Base-by-base conservation (phyloP, 2,888 invertebrate species). In the Agrochola lota region DNA sequence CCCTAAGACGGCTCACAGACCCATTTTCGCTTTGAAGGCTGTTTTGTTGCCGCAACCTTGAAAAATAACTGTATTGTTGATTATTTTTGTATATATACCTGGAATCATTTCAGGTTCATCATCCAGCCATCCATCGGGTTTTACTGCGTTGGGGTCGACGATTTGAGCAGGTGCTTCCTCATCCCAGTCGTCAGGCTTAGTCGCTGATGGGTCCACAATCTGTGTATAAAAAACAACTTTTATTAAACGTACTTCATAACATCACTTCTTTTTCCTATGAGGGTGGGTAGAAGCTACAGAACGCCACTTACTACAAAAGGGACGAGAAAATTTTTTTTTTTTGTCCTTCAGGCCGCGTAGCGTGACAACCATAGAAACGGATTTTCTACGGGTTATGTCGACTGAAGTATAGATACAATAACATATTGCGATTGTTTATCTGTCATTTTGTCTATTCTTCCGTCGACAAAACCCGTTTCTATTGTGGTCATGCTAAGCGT, bases 171-270 rank as follows among this genome's bases (percentile, higher is more conserved):
- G 99, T 40, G 98, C 99, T 91, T 98, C 97, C 93, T 99, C 99
- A 94, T 99, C 99, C 99, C 99, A 99, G 93, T 99, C 99, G 0
- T 98, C 98, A 0, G 99, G 99, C 93, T 99, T 99, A 0, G 96
- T 96, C 0, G 99, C 98, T 70, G 98, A 97, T 1, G 98, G 98
- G 94, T 99, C 99, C 0, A 98, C 98, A 85, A 99, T 99, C 97
- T 97, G 87, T 5, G 46, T 26, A 8, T 62, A 60, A 7, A 77
- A 72, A 12, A 55, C 7, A 49, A 57, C 0, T 23, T n/a, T 57
- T 40, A n/a, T 17, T 64, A 8, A 57, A 30, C 12, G 4, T 11
- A 8, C 26, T 71, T 52, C 6, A 26, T 4, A 15, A 23, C 17
- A 0, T 35, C 7, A 20, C 5, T 7, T 40, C 15, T 40, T 40